Base-by-base conservation (phyloP, 2,888 invertebrate species). In the Netelia melanura region DNA sequence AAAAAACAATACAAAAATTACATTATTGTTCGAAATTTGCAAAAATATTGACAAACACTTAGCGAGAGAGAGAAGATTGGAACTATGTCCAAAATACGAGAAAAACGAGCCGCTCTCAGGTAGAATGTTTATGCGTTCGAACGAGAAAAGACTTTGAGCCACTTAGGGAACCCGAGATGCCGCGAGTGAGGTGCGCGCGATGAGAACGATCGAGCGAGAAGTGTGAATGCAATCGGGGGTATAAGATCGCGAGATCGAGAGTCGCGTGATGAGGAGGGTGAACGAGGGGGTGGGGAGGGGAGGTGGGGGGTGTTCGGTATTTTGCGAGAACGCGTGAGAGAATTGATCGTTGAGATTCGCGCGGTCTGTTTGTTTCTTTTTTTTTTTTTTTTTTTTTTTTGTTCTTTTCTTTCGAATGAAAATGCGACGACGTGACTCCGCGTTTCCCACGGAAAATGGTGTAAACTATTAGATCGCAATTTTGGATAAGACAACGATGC, bases 181-280 rank as follows among this genome's bases (percentile, higher is more conserved):
- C 76, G 77, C 77, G 67, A 52, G 65, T 23, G 56, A 62, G 52
- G 30, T 17, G 17, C 30, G 17, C 44, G 52, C 43, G 38, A 62
- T 62, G 38, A 72, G 48, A 81, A 21, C 62, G 81, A 77, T 77
- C 58, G 81, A 58, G 75, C 64, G 70, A 72, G 77, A 84, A 81
- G 78, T 81, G 84, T 84, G 84, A 84, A 84, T 84, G 84, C 84
- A 84, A 81, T 84, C 81, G 62, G 72, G 65, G 56, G 70, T 84
- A 80, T 61, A 54, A 61, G 83, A 84, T 84, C 83, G 71, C 77
- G 14, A 30, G 30, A 30, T 30, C 65, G 65, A 38, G 77, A 75
- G 14, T 5, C 54, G 14, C 2, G 30, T 3, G 30, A 30, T 68
- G 67, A 64, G 52, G 38, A 30, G 30, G 30, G 48, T 52, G 48